Conservation (phyloP, 1,140 invertebrate genomes). For the Drosophila virilis region DNA sequence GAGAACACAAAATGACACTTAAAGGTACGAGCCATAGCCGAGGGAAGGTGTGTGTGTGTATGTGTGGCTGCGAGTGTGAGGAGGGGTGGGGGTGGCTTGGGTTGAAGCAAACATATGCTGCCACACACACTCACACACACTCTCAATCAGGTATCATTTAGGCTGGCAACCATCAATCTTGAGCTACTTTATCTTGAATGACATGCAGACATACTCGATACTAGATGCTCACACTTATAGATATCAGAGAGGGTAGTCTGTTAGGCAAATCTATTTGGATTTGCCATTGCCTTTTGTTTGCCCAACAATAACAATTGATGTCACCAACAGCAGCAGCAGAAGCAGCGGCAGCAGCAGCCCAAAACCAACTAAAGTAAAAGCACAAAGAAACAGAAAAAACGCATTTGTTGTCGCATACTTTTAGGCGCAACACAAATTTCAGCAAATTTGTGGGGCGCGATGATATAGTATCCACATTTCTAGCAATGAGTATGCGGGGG, state of each 20-base stretch:
- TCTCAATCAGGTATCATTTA: constrained; percentile 78
- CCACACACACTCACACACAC: neutral
- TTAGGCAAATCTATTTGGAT: constrained; percentile 75
- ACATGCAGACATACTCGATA: constrained; percentile 64
- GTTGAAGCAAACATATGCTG: constrained; percentile 28
- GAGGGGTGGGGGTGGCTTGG: too few species aligned
- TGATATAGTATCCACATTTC: constrained; percentile 28
- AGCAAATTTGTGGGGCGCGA: constrained; percentile 22
- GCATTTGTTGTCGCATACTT: constrained; percentile 60
- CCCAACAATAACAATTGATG: constrained; percentile 79
- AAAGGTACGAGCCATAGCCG: constrained; percentile 51
- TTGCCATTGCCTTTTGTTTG: constrained; percentile 68
- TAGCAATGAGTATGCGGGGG: neutral
- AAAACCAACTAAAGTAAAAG: constrained; percentile 56
- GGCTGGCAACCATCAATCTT: constrained; percentile 73
- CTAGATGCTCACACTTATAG: constrained; percentile 20
- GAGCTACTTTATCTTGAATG: constrained; percentile 64
- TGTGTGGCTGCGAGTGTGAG: constrained; percentile 36
- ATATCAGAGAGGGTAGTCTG: constrained; percentile 2
- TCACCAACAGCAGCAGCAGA: constrained; percentile 53
- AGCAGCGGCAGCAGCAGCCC: constrained; percentile 1
- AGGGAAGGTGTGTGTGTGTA: constrained; percentile 19
- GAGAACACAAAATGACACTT: constrained; percentile 79
- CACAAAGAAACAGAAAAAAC: constrained; percentile 29
- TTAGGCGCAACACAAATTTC: constrained; percentile 54